These are phyloP conservation scores for Aphrophora alni DNA, from an alignment of 2,888 invertebrate species.

Conservation along the genomic window DNA sequence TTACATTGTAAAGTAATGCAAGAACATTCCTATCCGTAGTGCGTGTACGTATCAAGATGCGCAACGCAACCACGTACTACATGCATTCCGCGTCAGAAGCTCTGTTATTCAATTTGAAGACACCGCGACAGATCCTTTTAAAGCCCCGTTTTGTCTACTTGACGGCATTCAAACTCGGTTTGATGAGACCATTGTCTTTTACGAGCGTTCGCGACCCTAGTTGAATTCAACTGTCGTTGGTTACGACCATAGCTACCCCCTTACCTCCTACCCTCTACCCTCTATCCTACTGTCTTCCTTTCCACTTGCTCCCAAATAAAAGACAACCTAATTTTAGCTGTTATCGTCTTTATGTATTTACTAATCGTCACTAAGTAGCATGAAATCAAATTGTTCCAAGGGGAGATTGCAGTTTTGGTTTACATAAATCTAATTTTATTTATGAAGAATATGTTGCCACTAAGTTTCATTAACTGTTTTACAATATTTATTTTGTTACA, in stretches of 20 bases:
- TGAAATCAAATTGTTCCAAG: too few relatives aligned
- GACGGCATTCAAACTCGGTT: conserved; percentile 36
- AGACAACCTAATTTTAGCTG: not conserved
- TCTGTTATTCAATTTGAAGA: conserved; percentile 32
- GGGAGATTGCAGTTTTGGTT: too few relatives aligned
- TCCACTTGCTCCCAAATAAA: not conserved
- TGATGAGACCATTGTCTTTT: conserved; percentile 38
- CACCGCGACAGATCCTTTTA: conserved; percentile 35
- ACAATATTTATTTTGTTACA: too few relatives aligned
- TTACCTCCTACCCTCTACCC: not conserved
- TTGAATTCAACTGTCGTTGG: conserved; percentile 17
- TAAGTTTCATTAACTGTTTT: too few relatives aligned
- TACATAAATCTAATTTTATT: too few relatives aligned
- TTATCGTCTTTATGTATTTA: not conserved
- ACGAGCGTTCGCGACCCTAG: conserved; percentile 25
- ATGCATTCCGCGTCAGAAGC: conserved; percentile 9
- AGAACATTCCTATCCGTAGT: not conserved
- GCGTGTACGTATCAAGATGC: not conserved
- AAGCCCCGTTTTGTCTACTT: conserved; percentile 37
- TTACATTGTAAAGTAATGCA: too few relatives aligned
- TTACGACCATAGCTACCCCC: conserved; percentile 4
- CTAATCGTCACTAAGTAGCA: not conserved
- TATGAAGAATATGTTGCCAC: too few relatives aligned
- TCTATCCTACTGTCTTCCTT: not conserved
- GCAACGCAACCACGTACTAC: not conserved